These are phyloP conservation scores for Bostrychus sinensis DNA, from an alignment of 2,113 vertebrate species.

Conservation along the genomic window DNA sequence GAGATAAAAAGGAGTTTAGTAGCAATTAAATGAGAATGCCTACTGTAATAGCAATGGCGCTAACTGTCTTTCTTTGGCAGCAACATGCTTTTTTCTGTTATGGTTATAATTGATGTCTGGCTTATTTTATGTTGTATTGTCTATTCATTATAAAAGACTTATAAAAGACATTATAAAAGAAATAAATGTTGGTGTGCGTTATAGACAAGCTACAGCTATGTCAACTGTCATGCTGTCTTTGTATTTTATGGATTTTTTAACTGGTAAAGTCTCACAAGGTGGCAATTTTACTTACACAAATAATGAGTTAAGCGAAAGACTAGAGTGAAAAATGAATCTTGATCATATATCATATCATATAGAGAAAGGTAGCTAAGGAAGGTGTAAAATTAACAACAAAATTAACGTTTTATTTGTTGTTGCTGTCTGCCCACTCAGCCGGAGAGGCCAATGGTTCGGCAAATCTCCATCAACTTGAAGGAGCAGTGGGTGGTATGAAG, in stretches of 20 bases:
- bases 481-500: constrained; percentile 21
- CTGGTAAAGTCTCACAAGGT: constrained; percentile 5
- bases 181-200: neutral
- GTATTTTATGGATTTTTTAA: constrained; percentile 1
- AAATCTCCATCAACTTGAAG: constrained; percentile 21
- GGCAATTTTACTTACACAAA: neutral
- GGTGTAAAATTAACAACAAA: neutral
- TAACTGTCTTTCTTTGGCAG: neutral
- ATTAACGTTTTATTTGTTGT: constrained; percentile 19
- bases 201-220: neutral
- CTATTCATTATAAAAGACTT: neutral
- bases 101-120: neutral
- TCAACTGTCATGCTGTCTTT: neutral
- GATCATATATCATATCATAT: too few relatives aligned
- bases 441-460: constrained; percentile 13
- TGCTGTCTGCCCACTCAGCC: constrained; percentile 21
- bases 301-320: too few relatives aligned
- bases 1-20: neutral
- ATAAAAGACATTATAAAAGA: neutral
- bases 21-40: neutral
- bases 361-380: neutral
- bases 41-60: neutral
- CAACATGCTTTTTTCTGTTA: neutral
- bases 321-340: too few relatives aligned
- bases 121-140: neutral